A percentile compares a stretch with the other conserved stretches of the same genome.
phyloP scores from a whole-genome alignment of 2,888 invertebrate species.

The Phalangium opilio region DNA sequence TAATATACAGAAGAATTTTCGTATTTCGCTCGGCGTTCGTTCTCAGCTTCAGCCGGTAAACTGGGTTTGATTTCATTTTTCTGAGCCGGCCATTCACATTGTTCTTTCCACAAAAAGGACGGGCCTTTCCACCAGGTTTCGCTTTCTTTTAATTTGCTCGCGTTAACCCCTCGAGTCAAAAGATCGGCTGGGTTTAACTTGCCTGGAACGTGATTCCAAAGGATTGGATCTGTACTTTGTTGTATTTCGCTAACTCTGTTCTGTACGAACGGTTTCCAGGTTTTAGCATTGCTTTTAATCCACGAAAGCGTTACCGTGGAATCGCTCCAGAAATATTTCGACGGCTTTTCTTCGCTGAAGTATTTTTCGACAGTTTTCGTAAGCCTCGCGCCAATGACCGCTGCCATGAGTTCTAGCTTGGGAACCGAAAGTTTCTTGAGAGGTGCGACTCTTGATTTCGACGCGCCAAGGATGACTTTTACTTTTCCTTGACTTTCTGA shows the following conservation, averaged over 20 bases:
- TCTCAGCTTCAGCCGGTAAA: too few relatives aligned
- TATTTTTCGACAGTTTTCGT: too few relatives aligned
- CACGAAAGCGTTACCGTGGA: slow-evolving; percentile 17
- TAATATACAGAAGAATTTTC: too few relatives aligned
- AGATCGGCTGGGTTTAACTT: slow-evolving; percentile 24
- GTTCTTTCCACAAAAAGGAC: slow-evolving; percentile 8
- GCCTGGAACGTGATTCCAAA: slow-evolving; percentile 20
- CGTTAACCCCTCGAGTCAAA: slow-evolving; percentile 20
- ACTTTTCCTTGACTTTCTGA: neutral
- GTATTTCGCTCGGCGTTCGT: too few relatives aligned
- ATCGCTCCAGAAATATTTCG: slow-evolving; percentile 16
- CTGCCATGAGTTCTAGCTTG: slow-evolving; percentile 17
- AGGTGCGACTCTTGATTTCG: slow-evolving; percentile 21
- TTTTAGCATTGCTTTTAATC: slow-evolving; percentile 10
- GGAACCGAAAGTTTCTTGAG: slow-evolving; percentile 19
- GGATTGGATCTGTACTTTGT: neutral
- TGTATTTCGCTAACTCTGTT: slow-evolving; percentile 22
- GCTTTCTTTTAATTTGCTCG: slow-evolving; percentile 5
- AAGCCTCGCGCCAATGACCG: slow-evolving; percentile 1
- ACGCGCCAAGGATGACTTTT: slow-evolving; percentile 6
- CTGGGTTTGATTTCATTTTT: too few relatives aligned
- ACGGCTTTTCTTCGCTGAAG: too few relatives aligned
- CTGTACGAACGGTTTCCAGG: slow-evolving; percentile 18
- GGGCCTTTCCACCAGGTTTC: slow-evolving; percentile 23
- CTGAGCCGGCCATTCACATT: too few relatives aligned